Evolutionary conservation across 2,888 invertebrate species (phyloP).

Genomic region (Zelleria hepariella): DNA sequence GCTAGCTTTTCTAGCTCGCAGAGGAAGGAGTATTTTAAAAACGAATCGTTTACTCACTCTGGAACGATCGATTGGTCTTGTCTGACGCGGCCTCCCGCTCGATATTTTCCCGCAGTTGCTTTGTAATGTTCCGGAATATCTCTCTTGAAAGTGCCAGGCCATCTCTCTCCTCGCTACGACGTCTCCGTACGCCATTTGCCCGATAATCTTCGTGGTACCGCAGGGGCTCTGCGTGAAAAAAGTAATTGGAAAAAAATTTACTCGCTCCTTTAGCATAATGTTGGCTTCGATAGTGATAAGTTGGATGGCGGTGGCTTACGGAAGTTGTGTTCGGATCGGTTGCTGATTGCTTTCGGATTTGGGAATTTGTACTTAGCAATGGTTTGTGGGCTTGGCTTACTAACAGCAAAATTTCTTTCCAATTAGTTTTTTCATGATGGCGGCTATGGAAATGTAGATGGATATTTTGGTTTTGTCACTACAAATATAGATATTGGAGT

Average conservation of each 20-base stretch:
- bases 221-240: constrained; percentile 43
- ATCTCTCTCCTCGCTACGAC: constrained; percentile 57
- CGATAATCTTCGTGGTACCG: constrained; percentile 52
- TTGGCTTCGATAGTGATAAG: background rate
- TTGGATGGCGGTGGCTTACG: background rate
- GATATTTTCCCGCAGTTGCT: constrained; percentile 65
- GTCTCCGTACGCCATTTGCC: constrained; percentile 45
- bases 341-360: background rate
- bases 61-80: constrained; percentile 46
- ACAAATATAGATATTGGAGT: background rate
- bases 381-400: background rate
- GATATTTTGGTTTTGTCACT: background rate
- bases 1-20: too few species aligned
- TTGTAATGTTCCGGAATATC: constrained; percentile 68
- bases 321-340: background rate
- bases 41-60: constrained; percentile 12
- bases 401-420: background rate
- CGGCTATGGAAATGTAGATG: background rate
- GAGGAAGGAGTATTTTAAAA: background rate
- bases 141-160: constrained; percentile 64
- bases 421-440: background rate
- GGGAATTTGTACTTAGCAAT: background rate
- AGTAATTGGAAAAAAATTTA: constrained; percentile 16
- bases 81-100: constrained; percentile 60
- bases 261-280: background rate